Percentiles rank a stretch among this genome's conserved stretches.
Conservation (phyloP, 1,140 invertebrate species). For the Pseudobourletiella spinata region DNA sequence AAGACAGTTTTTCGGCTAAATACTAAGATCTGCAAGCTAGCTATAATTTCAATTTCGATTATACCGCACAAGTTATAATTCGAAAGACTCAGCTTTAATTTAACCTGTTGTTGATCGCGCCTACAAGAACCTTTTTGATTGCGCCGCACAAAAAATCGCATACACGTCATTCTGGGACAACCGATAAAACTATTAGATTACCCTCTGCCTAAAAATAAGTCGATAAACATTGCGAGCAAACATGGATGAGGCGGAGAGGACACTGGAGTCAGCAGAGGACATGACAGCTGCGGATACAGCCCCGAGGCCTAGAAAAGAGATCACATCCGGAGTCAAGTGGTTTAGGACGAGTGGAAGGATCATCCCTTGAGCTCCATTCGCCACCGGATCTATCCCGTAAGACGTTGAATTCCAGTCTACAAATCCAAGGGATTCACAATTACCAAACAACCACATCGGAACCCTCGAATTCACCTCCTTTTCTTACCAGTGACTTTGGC, state of each 20-base stretch:
- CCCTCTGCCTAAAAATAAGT: slow-evolving; percentile 57
- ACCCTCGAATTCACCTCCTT: too few species aligned
- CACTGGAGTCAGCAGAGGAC: slow-evolving; percentile 70
- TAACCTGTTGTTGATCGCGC: too few species aligned
- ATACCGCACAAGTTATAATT: too few species aligned
- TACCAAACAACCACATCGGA: too few species aligned
- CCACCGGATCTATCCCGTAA: slow-evolving; percentile 42
- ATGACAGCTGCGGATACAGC: slow-evolving; percentile 71
- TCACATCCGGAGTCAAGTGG: slow-evolving; percentile 57
- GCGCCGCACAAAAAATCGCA: too few species aligned
- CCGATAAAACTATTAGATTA: too few species aligned
- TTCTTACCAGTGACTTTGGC: slow-evolving; percentile 59
- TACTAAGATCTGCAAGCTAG: too few species aligned
- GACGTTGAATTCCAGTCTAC: slow-evolving; percentile 54
- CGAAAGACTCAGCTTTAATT: too few species aligned
- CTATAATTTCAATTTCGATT: too few species aligned
- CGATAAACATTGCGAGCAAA: slow-evolving; percentile 71
- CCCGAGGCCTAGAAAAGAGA: slow-evolving; percentile 61
- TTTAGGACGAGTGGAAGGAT: slow-evolving; percentile 65
- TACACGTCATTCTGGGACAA: too few species aligned
- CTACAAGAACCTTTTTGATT: too few species aligned
- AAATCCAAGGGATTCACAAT: background rate
- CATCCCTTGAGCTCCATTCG: slow-evolving; percentile 47
- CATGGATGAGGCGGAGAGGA: slow-evolving; percentile 66
- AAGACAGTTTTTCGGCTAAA: too few species aligned